These are phyloP conservation scores for Araneus ventricosus DNA, from an alignment of 1,140 invertebrate genomes.

Conservation along the genomic window DNA sequence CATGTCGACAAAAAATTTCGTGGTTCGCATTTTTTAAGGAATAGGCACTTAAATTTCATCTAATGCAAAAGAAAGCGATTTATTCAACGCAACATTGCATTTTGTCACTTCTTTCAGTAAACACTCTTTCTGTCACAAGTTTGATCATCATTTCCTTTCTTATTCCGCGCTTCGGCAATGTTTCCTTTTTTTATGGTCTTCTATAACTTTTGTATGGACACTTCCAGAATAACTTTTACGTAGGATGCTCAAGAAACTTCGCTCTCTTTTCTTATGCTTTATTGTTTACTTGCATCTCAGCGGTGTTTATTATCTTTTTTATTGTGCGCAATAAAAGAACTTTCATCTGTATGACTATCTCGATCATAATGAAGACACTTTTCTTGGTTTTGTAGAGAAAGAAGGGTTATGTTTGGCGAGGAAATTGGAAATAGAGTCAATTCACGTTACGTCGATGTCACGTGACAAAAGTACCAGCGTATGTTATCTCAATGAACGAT, in stretches of 20 bases:
- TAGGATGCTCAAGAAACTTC: neutral
- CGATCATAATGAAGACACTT: neutral
- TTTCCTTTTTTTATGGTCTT: neutral
- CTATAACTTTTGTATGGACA: neutral
- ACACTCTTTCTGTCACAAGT: neutral
- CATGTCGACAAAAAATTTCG: too few relatives aligned
- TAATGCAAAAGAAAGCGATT: too few relatives aligned
- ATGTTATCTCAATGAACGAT: too few relatives aligned
- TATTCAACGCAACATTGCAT: neutral
- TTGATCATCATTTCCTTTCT: neutral
- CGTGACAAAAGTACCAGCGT: too few relatives aligned
- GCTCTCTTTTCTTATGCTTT: neutral
- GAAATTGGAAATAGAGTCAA: too few relatives aligned
- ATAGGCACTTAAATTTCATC: too few relatives aligned
- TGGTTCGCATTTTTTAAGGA: too few relatives aligned
- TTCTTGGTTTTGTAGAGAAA: neutral
- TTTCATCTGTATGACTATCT: neutral
- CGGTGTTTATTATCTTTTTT: constrained; percentile 7
- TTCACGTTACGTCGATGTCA: too few relatives aligned
- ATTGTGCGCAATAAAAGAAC: neutral
- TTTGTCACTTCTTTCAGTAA: neutral
- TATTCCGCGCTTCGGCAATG: neutral
- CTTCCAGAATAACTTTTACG: neutral
- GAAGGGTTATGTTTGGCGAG: too few relatives aligned
- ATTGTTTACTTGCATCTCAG: neutral